Evolutionary conservation across 2,888 invertebrate genomes (phyloP).

Genomic region (Mechanitis messenoides): DNA sequence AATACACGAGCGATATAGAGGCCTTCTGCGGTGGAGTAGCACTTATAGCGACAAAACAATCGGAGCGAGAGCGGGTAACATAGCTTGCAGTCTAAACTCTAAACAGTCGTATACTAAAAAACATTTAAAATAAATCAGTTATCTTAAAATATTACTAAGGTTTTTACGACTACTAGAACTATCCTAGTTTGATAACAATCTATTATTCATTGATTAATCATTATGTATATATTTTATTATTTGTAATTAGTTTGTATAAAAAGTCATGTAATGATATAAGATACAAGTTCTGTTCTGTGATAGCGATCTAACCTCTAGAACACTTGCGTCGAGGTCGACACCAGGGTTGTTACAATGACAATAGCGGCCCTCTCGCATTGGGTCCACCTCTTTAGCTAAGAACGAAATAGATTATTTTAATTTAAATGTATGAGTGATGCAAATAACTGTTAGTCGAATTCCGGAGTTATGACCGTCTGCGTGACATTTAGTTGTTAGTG

Average conservation of each 20-base stretch:
- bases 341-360: neutral
- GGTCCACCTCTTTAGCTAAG: conserved; percentile 33
- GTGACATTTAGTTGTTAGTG: conserved; percentile 34
- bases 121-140: too few species aligned
- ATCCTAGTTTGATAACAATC: too few species aligned
- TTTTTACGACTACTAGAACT: too few species aligned
- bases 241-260: neutral
- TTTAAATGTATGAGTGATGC: conserved; percentile 35
- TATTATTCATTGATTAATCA: too few species aligned
- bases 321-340: neutral
- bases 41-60: conserved; percentile 19
- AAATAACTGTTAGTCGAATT: conserved; percentile 38
- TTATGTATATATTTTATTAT: too few species aligned
- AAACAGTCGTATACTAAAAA: too few species aligned
- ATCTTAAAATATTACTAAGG: too few species aligned
- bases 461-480: conserved; percentile 36
- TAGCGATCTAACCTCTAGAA: conserved; percentile 5
- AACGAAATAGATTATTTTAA: conserved; percentile 19
- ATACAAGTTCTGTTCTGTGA: neutral
- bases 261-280: neutral
- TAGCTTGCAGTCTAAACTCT: neutral
- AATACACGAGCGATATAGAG: conserved; percentile 51
- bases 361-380: neutral
- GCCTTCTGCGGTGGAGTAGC: conserved; percentile 29
- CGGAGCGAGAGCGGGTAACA: conserved; percentile 5